Evolutionary conservation across 2,113 vertebrate genomes (phyloP).

Genomic region (Agelaius tricolor): DNA sequence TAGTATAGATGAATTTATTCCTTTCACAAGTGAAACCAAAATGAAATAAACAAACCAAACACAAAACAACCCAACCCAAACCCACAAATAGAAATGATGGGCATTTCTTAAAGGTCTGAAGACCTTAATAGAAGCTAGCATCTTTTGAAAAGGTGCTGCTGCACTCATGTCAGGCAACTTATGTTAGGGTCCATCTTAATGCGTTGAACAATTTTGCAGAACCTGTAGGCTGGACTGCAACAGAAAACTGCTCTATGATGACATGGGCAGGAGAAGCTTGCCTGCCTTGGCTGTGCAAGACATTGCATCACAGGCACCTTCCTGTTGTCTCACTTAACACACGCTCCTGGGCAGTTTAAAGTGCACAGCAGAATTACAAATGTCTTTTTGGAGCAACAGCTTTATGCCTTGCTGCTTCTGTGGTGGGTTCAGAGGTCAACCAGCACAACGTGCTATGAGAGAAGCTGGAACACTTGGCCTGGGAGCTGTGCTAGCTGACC

Average conservation of each 20-base stretch:
- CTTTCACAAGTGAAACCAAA: not conserved
- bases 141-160: not conserved
- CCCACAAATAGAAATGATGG: not conserved
- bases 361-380: not conserved
- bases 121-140: not conserved
- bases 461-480: not conserved
- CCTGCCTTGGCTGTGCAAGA: not conserved
- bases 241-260: not conserved
- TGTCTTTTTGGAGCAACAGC: not conserved
- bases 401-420: not conserved
- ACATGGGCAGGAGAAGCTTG: not conserved
- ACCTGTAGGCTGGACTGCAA: not conserved
- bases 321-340: not conserved
- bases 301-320: not conserved
- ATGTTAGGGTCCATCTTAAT: not conserved
- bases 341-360: not conserved
- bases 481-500: not conserved
- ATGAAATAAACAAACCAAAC: not conserved
- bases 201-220: not conserved
- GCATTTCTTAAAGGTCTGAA: not conserved
- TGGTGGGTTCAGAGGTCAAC: not conserved
- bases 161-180: accelerated
- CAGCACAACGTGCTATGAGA: not conserved
- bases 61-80: not conserved
- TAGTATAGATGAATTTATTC: not conserved